These are phyloP conservation scores for Crepidodera aurea DNA, from an alignment of 2,888 invertebrate species.

Conservation along the genomic window DNA sequence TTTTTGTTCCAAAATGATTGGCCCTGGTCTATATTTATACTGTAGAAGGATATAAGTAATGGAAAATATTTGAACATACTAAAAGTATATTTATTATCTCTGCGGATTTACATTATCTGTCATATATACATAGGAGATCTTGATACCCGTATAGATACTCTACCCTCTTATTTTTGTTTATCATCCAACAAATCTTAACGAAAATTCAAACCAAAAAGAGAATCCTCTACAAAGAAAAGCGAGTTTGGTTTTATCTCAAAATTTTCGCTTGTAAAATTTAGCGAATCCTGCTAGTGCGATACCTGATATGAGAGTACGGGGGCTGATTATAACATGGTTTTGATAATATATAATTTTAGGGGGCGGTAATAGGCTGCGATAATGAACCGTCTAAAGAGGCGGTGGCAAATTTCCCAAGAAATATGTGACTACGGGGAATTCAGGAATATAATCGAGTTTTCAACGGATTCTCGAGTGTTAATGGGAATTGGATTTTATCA, in stretches of 20 bases:
- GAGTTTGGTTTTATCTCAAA: neutral
- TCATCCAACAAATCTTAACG: neutral
- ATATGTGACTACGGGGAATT: conserved; percentile 10
- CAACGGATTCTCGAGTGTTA: neutral
- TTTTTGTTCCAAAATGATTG: too few species aligned
- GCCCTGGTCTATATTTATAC: too few species aligned
- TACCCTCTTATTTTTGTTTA: conserved; percentile 3
- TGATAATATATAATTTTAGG: conserved; percentile 19
- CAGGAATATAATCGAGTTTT: conserved; percentile 9
- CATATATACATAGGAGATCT: too few species aligned
- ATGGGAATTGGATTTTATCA: neutral
- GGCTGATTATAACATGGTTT: conserved; percentile 16
- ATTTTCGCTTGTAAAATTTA: neutral
- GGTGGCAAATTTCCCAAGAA: conserved; percentile 5
- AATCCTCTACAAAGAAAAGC: neutral
- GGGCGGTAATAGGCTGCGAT: conserved; percentile 9
- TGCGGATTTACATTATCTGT: too few species aligned
- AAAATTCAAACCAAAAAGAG: neutral
- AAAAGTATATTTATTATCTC: too few species aligned
- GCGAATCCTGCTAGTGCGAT: neutral
- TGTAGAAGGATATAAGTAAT: too few species aligned
- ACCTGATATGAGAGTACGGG: neutral
- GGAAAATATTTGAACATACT: too few species aligned
- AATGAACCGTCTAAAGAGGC: conserved; percentile 12
- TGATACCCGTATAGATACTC: too few species aligned